Base-by-base conservation (phyloP, 2,113 vertebrate genomes). In the Chloropsis hardwickii region DNA sequence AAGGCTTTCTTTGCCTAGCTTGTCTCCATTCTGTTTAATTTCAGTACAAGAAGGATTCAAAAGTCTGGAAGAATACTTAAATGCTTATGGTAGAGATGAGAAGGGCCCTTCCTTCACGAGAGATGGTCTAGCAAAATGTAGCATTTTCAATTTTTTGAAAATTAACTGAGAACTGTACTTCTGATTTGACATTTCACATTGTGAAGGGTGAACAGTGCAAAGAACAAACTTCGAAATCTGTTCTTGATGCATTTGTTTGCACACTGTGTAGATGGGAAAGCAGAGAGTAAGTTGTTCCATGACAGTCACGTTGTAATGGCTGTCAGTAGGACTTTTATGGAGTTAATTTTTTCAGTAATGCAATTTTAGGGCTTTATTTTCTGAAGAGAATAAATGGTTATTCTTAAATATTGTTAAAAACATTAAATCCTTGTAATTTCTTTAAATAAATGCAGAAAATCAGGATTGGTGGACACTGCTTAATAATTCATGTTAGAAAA, bases 231-330 rank as follows among this genome's bases (percentile, higher is more conserved):
- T 27, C 71, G 40, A 76, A 81, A 47, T 76, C 6, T 61, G 4
- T 47, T 61, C 25, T 39, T 45, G 21, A 56, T 3, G 4, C 21
- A 24, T 24, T 24, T 24, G 14, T 60, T 78, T 57, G 40, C 50
- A 62, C 14, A 6, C 19, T 22, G 28, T 9, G 23, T n/a, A 42
- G 31, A 53, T 10, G 27, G 13, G 27, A 78, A 70, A 85, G 79
- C 31, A 37, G 31, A 57, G 47, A 1, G 1, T 1, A 27, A 74
- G 33, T 25, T 65, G 14, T 48, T 67, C 40, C 13, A 3, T 0
- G 0, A 33, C 56, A 62, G 35, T 45, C 12, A 28, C 33, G 80
- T 64, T 0, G 1, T 33, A 81, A 24, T 6, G 27, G n/a, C 48
- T 14, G 10, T 21, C 56, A 57, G 33, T 6, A 21, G 70, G 47